Base-by-base conservation (phyloP, 2,888 invertebrate species). In the Drosophila lacicola region DNA sequence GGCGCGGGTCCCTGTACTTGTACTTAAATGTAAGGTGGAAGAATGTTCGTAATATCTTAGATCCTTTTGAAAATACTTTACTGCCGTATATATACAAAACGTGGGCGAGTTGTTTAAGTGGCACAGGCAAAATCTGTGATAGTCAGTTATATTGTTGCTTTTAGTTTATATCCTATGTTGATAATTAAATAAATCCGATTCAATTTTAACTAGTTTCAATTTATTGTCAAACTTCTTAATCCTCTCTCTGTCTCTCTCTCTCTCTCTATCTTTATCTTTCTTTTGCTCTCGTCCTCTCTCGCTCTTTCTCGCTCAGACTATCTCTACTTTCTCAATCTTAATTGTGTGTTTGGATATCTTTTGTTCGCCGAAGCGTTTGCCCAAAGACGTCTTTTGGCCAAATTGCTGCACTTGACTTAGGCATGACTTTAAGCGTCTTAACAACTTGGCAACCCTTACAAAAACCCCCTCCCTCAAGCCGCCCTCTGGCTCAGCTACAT, bases 371-470 rank as follows among this genome's bases (percentile, higher is more conserved):
- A 33, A 44, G 33, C 63, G 41, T 25, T 36, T 13, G 19, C 25
- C 11, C 25, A 10, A 14, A n/a, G 10, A 29, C 6, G 14, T 49
- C 25, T 37, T 37, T 51, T 47, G 42, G n/a, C 49, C 49, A 54
- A 53, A 42, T 55, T 61, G 60, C 65, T 19, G 41, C 46, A 54
- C 47, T 55, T 69, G 39, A 53, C 60, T 46, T 47, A 19, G 21
- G 39, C 41, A 46, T 41, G 51, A 29, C 56, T 76, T 66, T 47
- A 76, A 66, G 61, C 62, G 34, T 11, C 72, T 69, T 69, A 60
- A 36, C 56, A 66, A 56, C 41, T 71, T 53, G 21, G n/a, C 39
- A 36, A 21, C 17, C 17, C 41, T 25, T 10, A 8, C n/a, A 11
- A 4, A 29, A 13, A 9, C 34, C 9, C n/a, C 2, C 17, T 19